Evolutionary conservation across 2,113 vertebrate genomes (phyloP), one percentile per base, ranked within the genome.

Genomic region (Proteles cristata): DNA sequence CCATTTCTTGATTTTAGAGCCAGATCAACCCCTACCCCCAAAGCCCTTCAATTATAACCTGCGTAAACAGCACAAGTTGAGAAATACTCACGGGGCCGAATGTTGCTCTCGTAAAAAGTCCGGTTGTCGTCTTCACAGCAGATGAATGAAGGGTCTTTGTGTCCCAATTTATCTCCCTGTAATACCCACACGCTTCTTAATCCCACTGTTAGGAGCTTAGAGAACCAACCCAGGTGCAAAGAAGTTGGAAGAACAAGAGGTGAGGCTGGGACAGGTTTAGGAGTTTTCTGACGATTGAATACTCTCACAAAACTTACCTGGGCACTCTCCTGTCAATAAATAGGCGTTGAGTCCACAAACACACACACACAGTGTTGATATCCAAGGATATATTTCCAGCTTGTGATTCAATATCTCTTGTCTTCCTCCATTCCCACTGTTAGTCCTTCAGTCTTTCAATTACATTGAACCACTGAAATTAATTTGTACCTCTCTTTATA

Each of bases 141-240:
- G 82, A 0, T 45, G 33, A 90, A 95, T 92, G 98, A 91, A 90
- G 66, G 85, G 73, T 89, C 89, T 98, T 90, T 85, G 98, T 91
- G 63, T 86, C 65, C 65, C 84, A 65, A 77, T 84, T 97, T 97
- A 94, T 98, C 92, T 95, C 90, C 58, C 81, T 97, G 85, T 98
- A 99, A 99, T 98, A 98, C 94, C 69, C 96, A 96, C 66, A 55
- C 33, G 76, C 45, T 23, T 16, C n/a, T 17, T 98, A 97, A 98
- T 96, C 90, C 21, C 86, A 93, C 96, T 73, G 83, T 97, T 97
- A 96, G 26, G 94, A 91, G 88, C 76, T 96, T 77, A 96, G 65
- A 97, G 28, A 7, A 33, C 31, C 77, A 80, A 50, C 19, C 0
- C 63, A 92, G 25, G 77, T 5, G 4, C 77, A 31, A 77, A 97